Base-by-base conservation (phyloP, 2,797 vertebrate genomes). In the Enteromius treurensis region DNA sequence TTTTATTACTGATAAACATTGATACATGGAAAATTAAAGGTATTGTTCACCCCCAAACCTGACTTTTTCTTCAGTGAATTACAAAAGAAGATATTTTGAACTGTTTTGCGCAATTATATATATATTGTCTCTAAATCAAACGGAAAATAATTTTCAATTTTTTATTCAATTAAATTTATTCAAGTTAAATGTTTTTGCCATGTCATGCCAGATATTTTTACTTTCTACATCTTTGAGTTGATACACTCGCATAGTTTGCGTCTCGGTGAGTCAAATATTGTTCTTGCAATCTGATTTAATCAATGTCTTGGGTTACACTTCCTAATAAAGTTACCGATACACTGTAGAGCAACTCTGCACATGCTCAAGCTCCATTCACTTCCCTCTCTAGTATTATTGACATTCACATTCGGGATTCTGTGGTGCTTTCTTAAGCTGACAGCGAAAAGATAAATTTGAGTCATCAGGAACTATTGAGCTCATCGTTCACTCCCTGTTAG, bases 171-270 rank as follows among this genome's bases (percentile, higher is more conserved):
- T n/a, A n/a, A 37, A 40, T 53, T 49, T 73, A 10, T 19, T 10
- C 26, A 29, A n/a, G 29, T 34, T n/a, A 34, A 14, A 74, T 19
- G 4, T 19, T n/a, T 37, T 55, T 64, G 26, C 14, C 6, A 64
- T 10, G n/a, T 40, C 21, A 58, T 40, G 7, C 4, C n/a, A 40
- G 34, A 76, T 26, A 40, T 76, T 42, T 40, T 42, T 58, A 7
- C 32, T 60, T 60, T 76, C 74, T 76, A 58, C 73, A 58, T 76
- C 21, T 76, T 76, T 76, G 74, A 60, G 60, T 60, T 23, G n/a
- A 60, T 76, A 42, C 14, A n/a, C 74, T 76, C 14, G 3, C 34
- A 23, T 26, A 58, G 34, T 42, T 76, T 60, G 26, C 53, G 60
- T 26, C 32, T 23, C 34, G 6, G 0, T 1, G n/a, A n/a, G 73